These are phyloP conservation scores for Littorina saxatilis DNA, from an alignment of 1,140 invertebrate species.

Conservation along the genomic window DNA sequence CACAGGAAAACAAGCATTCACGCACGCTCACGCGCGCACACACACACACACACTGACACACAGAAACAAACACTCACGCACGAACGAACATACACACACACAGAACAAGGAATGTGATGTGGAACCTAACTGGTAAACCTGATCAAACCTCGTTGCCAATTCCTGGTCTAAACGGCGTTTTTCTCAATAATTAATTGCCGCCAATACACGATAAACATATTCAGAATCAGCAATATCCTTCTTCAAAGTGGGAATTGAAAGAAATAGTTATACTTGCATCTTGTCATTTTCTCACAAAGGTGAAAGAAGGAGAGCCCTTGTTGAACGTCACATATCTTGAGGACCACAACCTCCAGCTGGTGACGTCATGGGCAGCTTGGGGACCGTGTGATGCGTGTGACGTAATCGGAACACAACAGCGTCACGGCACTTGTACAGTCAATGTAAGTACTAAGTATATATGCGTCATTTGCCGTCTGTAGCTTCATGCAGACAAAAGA, in stretches of 20 bases:
- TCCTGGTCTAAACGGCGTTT: too few species aligned
- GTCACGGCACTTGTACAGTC: conserved; percentile 49
- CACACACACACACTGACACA: neutral
- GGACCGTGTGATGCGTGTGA: conserved; percentile 80
- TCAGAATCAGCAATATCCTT: too few species aligned
- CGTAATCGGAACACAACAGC: conserved; percentile 58
- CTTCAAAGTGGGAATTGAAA: too few species aligned
- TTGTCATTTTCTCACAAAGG: too few species aligned
- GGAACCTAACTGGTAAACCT: neutral
- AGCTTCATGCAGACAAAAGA: too few species aligned
- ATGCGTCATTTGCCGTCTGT: too few species aligned
- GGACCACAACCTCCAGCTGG: conserved; percentile 57
- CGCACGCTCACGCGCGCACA: neutral
- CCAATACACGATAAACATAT: too few species aligned
- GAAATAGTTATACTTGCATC: too few species aligned
- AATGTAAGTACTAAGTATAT: too few species aligned
- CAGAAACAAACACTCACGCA: neutral
- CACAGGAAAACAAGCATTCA: too few species aligned
- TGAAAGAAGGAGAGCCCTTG: neutral
- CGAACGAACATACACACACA: neutral
- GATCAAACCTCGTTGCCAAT: neutral
- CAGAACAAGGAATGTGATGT: too few species aligned
- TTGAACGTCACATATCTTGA: neutral
- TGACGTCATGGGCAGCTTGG: conserved; percentile 79
- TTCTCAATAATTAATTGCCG: too few species aligned